These are phyloP conservation scores for Toxotes chatareus DNA, from an alignment of 2,113 vertebrate species.

Conservation along the genomic window DNA sequence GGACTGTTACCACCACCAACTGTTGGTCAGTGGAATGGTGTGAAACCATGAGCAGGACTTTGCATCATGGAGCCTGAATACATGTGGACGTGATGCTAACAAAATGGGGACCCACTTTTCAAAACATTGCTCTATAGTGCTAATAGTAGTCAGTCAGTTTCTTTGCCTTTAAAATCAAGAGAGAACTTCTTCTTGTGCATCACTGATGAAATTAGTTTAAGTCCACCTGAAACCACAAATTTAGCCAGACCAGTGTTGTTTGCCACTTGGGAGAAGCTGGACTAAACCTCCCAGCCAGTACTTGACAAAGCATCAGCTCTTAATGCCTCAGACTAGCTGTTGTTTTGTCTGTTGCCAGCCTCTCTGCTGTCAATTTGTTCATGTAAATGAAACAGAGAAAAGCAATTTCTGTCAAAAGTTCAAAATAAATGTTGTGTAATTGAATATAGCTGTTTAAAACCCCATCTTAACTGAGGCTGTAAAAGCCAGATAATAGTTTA, in stretches of 20 bases:
- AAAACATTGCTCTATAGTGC: neutral
- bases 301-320: neutral
- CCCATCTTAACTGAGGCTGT: neutral
- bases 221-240: neutral
- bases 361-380: neutral
- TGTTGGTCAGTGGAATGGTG: neutral
- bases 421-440: constrained; percentile 11
- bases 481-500: constrained; percentile 20
- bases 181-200: neutral
- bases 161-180: neutral
- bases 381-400: constrained; percentile 16
- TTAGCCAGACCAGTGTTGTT: neutral
- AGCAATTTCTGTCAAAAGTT: constrained; percentile 24
- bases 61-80: neutral
- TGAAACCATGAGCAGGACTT: neutral
- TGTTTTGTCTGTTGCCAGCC: neutral
- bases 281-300: neutral
- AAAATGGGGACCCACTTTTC: neutral
- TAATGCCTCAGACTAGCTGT: neutral
- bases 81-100: neutral
- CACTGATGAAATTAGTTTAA: neutral
- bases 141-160: neutral
- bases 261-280: neutral
- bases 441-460: constrained; percentile 1
- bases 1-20: neutral